Evolutionary conservation across 2,113 vertebrate species (phyloP).

Genomic region (Equus quagga): DNA sequence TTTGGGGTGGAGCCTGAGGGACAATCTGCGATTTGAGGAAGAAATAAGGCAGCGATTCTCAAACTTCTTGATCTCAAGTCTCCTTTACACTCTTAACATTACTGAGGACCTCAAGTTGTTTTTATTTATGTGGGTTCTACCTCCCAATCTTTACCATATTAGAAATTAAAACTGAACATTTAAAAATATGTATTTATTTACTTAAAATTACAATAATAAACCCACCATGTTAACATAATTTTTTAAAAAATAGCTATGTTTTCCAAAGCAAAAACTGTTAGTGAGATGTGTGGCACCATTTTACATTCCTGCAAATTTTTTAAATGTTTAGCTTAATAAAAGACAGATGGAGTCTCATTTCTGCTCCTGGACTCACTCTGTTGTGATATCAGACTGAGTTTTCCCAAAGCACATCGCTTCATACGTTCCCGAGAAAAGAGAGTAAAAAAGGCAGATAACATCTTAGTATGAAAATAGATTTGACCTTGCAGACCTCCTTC

Average conservation of each 20-base stretch:
- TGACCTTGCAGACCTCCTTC: neutral
- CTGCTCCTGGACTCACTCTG: neutral
- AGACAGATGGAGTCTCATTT: neutral
- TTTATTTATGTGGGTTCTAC: neutral
- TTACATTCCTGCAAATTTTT: slow-evolving; percentile 33
- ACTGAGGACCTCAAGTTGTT: neutral
- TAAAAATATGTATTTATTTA: neutral
- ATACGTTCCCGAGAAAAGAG: neutral
- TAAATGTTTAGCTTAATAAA: slow-evolving; percentile 50
- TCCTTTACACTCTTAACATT: neutral
- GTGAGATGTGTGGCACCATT: slow-evolving; percentile 3
- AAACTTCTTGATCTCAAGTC: neutral
- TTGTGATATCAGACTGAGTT: neutral
- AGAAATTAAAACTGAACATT: slow-evolving; percentile 47
- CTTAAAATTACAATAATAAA: slow-evolving; percentile 29
- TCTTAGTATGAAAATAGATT: slow-evolving; percentile 10
- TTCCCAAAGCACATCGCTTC: neutral
- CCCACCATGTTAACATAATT: neutral
- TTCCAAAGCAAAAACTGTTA: slow-evolving; percentile 38
- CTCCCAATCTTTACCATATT: neutral
- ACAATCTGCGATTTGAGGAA: neutral
- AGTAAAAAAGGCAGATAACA: neutral
- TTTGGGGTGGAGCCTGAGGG: neutral
- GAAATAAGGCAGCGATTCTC: neutral
- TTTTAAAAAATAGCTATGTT: slow-evolving; percentile 18